Conservation (phyloP, 2,113 vertebrate species). For the Sylvietta virens region DNA sequence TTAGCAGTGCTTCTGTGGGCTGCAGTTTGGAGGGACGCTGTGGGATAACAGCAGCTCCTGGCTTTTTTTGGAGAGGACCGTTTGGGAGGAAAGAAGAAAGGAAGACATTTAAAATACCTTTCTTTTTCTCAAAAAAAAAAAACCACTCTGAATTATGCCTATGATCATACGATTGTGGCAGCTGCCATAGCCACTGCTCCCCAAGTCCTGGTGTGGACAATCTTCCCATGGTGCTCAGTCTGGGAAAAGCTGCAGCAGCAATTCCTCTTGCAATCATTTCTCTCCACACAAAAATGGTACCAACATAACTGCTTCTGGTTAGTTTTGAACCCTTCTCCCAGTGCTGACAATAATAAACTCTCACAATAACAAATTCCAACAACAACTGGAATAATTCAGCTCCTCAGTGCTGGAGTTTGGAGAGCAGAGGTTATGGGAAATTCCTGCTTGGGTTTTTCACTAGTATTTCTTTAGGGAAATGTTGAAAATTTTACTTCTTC, state of each 20-base stretch:
- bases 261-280: background rate
- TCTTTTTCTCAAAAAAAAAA: background rate
- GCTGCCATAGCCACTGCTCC: background rate
- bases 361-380: background rate
- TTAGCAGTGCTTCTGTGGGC: background rate
- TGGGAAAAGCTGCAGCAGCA: background rate
- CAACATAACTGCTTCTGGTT: background rate
- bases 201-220: background rate
- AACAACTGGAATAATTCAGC: background rate
- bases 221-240: background rate
- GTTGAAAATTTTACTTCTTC: background rate
- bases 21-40: background rate
- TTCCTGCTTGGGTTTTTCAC: background rate
- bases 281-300: background rate
- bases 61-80: background rate
- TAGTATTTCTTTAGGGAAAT: background rate
- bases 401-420: background rate
- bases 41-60: background rate
- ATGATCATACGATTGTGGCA: rapidly evolving
- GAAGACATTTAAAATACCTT: background rate
- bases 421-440: slow-evolving; percentile 30
- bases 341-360: background rate
- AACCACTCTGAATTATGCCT: background rate
- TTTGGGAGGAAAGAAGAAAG: background rate
- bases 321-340: background rate